These are phyloP conservation scores for Apodemus speciosus DNA, from an alignment of 2,113 vertebrate species.

Conservation along the genomic window DNA sequence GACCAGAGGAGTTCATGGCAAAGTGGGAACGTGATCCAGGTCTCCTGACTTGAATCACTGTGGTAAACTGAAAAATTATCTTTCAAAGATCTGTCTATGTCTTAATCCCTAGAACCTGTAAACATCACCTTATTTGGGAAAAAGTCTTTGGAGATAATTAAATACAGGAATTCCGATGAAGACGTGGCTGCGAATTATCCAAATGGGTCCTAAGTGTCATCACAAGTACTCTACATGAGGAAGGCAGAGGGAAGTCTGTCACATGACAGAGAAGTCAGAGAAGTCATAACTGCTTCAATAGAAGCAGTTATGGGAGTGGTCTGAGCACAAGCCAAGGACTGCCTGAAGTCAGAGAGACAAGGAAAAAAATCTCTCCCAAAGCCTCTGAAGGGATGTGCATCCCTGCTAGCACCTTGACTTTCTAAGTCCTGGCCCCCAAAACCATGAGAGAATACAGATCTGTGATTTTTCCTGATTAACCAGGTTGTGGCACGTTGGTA, in stretches of 20 bases:
- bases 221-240: not conserved
- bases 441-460: not conserved
- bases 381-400: not conserved
- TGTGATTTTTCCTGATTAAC: not conserved
- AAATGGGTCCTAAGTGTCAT: not conserved
- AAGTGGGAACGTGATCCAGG: not conserved
- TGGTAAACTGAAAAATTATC: not conserved
- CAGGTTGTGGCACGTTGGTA: not conserved
- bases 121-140: not conserved
- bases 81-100: not conserved
- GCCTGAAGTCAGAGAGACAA: not conserved
- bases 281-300: not conserved
- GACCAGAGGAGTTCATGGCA: not conserved
- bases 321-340: not conserved
- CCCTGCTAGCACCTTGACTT: not conserved
- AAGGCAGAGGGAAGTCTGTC: not conserved
- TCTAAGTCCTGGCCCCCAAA: not conserved
- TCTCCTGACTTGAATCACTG: not conserved
- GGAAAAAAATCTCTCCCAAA: not conserved
- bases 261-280: not conserved
- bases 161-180: not conserved
- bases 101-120: not conserved
- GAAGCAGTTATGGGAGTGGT: not conserved
- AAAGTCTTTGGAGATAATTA: not conserved
- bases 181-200: not conserved